Base-by-base conservation (phyloP, 2,888 invertebrate species). In the Drosophila eohydei region DNA sequence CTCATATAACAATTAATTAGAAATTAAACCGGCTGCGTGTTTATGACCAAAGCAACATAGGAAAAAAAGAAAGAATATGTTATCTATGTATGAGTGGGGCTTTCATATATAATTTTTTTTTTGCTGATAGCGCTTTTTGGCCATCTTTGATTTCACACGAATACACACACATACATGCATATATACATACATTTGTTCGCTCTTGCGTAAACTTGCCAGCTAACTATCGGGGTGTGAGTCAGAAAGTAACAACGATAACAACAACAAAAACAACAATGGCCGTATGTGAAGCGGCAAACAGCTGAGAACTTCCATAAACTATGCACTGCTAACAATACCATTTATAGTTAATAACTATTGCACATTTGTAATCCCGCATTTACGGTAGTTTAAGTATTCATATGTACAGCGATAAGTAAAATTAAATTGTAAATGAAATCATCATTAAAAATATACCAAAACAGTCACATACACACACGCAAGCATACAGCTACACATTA, bases 181-280 rank as follows among this genome's bases (percentile, higher is more conserved):
- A 60, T 57, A 54, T 21, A 48, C 36, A 64, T 58, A 48, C n/a
- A 30, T 75, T 75, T 65, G 63, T 54, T 70, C 71, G 55, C 44
- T 87, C 87, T 87, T 86, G 83, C 86, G 78, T 84, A 75, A 87
- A 83, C 71, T 71, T 65, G 63, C 66, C 67, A 71, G 79, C 28
- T 61, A 55, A 48, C 50, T 61, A 64, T 77, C 6, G 66, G 62
- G 63, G 58, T 50, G 70, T 83, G 84, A 84, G 81, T 84, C 84
- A 84, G 69, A 79, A 64, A 54, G 11, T 26, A 21, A 51, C 54
- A 69, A 64, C 60, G 21, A 21, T 21, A 21, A 21, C 59, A 67
- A 55, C 51, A 62, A 61, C 34, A 36, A 38, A 48, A 69, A 66
- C 55, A 66, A 60, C 55, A 61, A 69, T 55, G 56, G 56, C 46